phyloP scores from a whole-genome alignment of 2,113 vertebrate species.

The Apaloderma vittatum region DNA sequence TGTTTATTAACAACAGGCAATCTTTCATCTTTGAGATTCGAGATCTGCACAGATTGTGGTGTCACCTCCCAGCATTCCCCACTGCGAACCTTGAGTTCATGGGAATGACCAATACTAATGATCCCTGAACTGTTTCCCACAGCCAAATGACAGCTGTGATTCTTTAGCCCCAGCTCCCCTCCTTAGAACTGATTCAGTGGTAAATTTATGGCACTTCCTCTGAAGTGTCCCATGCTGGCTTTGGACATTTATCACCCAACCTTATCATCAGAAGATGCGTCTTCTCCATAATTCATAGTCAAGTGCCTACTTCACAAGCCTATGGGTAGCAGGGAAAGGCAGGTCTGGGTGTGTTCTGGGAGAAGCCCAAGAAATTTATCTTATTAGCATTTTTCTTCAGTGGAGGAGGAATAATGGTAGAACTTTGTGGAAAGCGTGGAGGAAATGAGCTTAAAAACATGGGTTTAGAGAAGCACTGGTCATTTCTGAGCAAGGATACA shows the following conservation, averaged over 20 bases:
- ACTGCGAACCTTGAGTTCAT: slow-evolving; percentile 88
- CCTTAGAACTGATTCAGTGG: slow-evolving; percentile 65
- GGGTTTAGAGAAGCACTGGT: neutral
- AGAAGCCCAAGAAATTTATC: neutral
- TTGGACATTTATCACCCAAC: slow-evolving; percentile 78
- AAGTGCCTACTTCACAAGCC: neutral
- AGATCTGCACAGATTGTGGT: slow-evolving; percentile 81
- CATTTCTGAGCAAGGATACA: neutral
- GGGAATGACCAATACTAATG: slow-evolving; percentile 94
- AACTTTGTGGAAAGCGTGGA: neutral
- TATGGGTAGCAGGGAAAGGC: neutral
- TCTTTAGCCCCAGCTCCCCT: slow-evolving; percentile 86
- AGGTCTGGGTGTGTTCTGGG: neutral
- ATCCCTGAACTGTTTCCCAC: slow-evolving; percentile 94
- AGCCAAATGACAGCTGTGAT: slow-evolving; percentile 93
- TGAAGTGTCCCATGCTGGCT: slow-evolving; percentile 83
- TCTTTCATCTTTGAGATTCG: slow-evolving; percentile 74
- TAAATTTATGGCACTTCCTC: slow-evolving; percentile 88
- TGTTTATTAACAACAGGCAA: slow-evolving; percentile 78
- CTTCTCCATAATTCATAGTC: slow-evolving; percentile 51
- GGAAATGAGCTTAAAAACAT: neutral
- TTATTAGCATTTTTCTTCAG: neutral
- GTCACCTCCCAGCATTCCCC: slow-evolving; percentile 85
- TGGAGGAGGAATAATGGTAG: neutral
- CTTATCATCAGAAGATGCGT: slow-evolving; percentile 54